Evolutionary conservation across 92 coral and sea anemone genomes (phyloP).

Genomic region (Siderastrea siderea): DNA sequence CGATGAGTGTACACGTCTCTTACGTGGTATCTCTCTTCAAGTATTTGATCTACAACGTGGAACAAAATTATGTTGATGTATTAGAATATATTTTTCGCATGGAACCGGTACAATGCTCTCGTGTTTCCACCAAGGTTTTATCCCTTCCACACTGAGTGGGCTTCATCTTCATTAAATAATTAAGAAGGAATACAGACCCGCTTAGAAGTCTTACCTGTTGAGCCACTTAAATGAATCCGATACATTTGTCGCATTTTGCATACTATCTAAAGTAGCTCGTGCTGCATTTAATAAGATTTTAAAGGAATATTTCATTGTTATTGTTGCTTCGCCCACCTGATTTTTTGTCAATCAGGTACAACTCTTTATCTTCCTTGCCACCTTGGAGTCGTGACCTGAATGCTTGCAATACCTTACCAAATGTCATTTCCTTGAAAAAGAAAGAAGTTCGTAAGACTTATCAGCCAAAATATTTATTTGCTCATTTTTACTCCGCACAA

Average conservation of each 20-base stretch:
- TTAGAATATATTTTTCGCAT: no score
- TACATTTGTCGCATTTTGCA: no score
- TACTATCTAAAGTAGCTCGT: no score
- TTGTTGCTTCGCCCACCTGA: conserved; percentile 73
- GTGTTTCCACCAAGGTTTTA: no score
- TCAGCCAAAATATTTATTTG: not conserved
- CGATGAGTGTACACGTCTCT: conserved; percentile 93
- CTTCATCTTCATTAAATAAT: no score
- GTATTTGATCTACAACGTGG: conserved; percentile 74
- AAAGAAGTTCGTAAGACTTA: not conserved
- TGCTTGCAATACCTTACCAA: conserved; percentile 87
- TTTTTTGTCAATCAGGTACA: conserved; percentile 88
- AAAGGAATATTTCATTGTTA: not conserved
- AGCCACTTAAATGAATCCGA: no score
- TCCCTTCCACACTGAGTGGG: no score
- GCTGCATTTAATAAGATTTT: no score
- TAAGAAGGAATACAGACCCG: no score
- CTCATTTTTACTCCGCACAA: no score
- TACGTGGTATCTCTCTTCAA: conserved; percentile 90
- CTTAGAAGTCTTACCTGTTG: no score
- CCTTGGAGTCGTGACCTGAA: conserved; percentile 77
- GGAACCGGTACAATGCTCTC: no score
- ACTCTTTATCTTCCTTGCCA: conserved; percentile 50
- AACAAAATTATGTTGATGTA: not conserved
- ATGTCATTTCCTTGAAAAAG: conserved; percentile 90